Evolutionary conservation across 2,113 vertebrate species (phyloP).

Genomic region (Nothobranchius furzeri): DNA sequence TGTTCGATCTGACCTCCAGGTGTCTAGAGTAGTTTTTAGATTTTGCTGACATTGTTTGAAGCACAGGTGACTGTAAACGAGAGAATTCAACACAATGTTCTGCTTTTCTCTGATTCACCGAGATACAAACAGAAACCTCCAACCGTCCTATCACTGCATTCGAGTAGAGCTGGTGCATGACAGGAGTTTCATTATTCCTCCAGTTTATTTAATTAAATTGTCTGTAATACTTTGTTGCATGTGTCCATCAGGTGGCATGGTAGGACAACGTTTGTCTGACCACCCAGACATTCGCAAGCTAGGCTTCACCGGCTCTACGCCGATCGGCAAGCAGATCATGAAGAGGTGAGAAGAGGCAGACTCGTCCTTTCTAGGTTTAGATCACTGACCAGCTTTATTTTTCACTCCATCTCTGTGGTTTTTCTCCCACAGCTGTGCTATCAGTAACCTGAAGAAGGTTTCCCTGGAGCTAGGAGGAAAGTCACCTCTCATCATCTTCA

Average conservation of each 20-base stretch:
- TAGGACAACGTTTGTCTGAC: conserved; percentile 86
- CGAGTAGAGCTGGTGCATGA: no score
- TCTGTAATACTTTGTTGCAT: neutral
- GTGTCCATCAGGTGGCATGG: conserved; percentile 76
- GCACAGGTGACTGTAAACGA: no score
- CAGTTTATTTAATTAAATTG: no score
- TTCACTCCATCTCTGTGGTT: neutral
- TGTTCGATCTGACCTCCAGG: no score
- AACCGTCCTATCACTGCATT: no score
- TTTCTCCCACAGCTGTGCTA: conserved; percentile 78
- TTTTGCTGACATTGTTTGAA: no score
- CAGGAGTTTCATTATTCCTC: no score
- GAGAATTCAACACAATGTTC: no score
- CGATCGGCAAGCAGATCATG: conserved; percentile 90
- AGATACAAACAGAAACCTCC: no score
- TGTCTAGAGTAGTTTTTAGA: no score
- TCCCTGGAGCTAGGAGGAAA: conserved; percentile 91
- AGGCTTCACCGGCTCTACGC: conserved; percentile 89
- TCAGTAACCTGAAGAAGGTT: conserved; percentile 90
- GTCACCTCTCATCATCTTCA: conserved; percentile 89
- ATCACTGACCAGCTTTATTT: neutral
- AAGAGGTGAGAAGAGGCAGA: conserved; percentile 78
- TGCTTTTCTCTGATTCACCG: no score
- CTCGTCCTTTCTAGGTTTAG: neutral
- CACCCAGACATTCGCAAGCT: conserved; percentile 88